Conservation (phyloP, 2,113 vertebrate genomes). For the Guaruba guarouba region DNA sequence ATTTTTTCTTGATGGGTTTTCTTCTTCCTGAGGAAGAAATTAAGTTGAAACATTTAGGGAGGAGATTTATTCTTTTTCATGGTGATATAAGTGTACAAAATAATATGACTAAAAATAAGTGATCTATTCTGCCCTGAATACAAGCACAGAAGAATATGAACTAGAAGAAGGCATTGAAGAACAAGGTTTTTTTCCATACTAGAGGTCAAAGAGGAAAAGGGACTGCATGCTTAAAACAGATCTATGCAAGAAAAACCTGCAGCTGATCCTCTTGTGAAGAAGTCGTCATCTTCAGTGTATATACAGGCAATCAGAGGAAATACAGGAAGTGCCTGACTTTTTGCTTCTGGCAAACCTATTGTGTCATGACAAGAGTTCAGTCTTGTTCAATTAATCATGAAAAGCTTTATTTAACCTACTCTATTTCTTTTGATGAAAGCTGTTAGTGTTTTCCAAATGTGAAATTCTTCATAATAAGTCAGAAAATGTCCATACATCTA, state of each 20-base stretch:
- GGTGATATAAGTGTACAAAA: neutral
- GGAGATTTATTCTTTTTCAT: neutral
- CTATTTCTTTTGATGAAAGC: neutral
- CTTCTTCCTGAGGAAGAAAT: neutral
- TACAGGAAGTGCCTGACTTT: neutral
- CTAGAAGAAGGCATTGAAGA: neutral
- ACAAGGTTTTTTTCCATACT: neutral
- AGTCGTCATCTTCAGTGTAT: neutral
- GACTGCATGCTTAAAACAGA: neutral
- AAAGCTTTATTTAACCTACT: neutral
- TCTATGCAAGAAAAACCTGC: neutral
- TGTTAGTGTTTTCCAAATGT: neutral
- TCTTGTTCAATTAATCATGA: neutral
- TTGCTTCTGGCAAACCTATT: neutral
- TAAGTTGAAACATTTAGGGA: neutral
- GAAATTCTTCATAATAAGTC: neutral
- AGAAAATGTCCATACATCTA: neutral
- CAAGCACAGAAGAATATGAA: neutral
- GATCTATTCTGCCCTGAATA: neutral
- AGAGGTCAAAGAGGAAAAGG: neutral
- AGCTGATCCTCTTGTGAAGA: neutral
- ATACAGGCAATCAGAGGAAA: neutral
- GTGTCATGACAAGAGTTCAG: neutral
- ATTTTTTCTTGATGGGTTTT: neutral
- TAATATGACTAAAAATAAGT: neutral